phyloP scores from a whole-genome alignment of 2,113 vertebrate genomes.

The Hydrolagus affinis region DNA sequence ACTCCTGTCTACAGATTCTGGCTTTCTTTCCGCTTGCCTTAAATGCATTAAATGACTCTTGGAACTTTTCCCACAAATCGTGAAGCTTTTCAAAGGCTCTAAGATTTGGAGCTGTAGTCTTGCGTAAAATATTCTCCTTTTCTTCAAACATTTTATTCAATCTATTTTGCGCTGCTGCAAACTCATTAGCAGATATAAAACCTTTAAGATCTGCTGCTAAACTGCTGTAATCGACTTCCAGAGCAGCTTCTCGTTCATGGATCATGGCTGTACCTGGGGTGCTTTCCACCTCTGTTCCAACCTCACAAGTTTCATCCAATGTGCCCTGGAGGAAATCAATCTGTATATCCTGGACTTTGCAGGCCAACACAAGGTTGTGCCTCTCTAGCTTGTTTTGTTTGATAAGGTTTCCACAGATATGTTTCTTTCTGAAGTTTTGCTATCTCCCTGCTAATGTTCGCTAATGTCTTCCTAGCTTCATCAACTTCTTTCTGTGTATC shows the following conservation, averaged over 20 bases:
- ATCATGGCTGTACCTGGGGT: conserved; percentile 49
- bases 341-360: conserved; percentile 72
- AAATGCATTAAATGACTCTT: conserved; percentile 71
- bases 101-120: conserved; percentile 71
- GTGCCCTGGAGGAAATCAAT: conserved; percentile 63
- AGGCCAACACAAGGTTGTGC: conserved; percentile 79
- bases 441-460: conserved; percentile 64
- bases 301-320: conserved; percentile 73
- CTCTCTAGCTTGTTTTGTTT: conserved; percentile 67
- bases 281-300: conserved; percentile 58
- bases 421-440: conserved; percentile 65
- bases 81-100: conserved; percentile 73
- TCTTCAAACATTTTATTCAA: conserved; percentile 55
- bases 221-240: conserved; percentile 72
- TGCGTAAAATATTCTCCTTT: conserved; percentile 56
- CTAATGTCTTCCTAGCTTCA: conserved; percentile 54
- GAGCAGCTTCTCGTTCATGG: conserved; percentile 68
- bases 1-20: conserved; percentile 65
- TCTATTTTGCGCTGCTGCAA: conserved; percentile 48
- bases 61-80: conserved; percentile 63
- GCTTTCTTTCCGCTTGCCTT: conserved; percentile 66
- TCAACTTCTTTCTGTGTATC: conserved; percentile 64
- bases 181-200: conserved; percentile 55
- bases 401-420: conserved; percentile 57
- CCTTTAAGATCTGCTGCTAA: conserved; percentile 54